A percentile compares a stretch with the other conserved stretches of the same genome.
These are phyloP conservation scores for Thamnophis sirtalis DNA, from an alignment of 2,113 vertebrate species.

Conservation along the genomic window DNA sequence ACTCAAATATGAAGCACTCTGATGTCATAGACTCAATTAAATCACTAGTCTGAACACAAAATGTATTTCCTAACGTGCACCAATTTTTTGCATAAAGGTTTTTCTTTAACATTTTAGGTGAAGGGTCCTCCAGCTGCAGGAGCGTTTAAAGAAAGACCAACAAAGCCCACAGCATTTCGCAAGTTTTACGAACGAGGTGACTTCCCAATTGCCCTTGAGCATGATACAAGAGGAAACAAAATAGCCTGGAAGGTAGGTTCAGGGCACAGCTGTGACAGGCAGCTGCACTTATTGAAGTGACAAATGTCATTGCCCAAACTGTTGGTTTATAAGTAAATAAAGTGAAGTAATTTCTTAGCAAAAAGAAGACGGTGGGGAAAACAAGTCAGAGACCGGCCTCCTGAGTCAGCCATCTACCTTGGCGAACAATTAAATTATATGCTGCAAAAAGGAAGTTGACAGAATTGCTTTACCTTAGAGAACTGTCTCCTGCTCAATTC, in stretches of 20 bases:
- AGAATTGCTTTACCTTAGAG: slow-evolving; percentile 71
- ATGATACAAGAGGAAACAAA: slow-evolving; percentile 79
- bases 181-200: slow-evolving; percentile 90
- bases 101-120: slow-evolving; percentile 68
- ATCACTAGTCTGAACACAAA: background rate
- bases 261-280: slow-evolving; percentile 54
- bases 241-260: slow-evolving; percentile 95
- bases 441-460: slow-evolving; percentile 69
- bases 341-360: slow-evolving; percentile 57
- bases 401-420: slow-evolving; percentile 66
- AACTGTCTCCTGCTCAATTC: slow-evolving; percentile 68
- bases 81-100: background rate
- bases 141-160: slow-evolving; percentile 81
- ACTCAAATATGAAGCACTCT: background rate
- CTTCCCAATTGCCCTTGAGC: slow-evolving; percentile 85
- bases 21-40: slow-evolving; percentile 18
- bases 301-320: slow-evolving; percentile 61
- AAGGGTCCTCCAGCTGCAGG: slow-evolving; percentile 83
- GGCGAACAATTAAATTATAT: slow-evolving; percentile 76
- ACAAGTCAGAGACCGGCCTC: slow-evolving; percentile 50
- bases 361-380: slow-evolving; percentile 50
- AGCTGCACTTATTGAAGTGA: slow-evolving; percentile 54
- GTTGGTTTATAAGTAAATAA: slow-evolving; percentile 65
- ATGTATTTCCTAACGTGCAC: background rate
- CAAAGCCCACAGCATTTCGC: slow-evolving; percentile 84